Evolutionary conservation across 2,113 vertebrate genomes (phyloP).

Genomic region (Aythya baeri): DNA sequence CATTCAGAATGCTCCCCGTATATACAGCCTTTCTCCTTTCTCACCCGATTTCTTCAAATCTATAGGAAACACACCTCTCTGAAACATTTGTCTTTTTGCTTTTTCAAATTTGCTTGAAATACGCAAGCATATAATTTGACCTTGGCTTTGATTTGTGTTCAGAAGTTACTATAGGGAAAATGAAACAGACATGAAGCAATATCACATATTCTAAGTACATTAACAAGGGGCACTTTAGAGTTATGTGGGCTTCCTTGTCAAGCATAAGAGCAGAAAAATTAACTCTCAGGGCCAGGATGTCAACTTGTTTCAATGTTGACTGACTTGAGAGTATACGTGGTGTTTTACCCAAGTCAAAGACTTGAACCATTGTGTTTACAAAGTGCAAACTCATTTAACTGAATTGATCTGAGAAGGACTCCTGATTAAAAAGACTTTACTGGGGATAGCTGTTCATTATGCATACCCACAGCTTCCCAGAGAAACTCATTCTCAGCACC

Average conservation of each 20-base stretch:
- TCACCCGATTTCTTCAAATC: background rate
- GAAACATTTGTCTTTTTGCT: background rate
- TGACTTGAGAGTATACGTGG: background rate
- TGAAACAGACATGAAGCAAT: background rate
- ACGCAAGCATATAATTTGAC: background rate
- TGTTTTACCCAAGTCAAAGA: background rate
- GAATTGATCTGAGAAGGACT: slow-evolving; percentile 16
- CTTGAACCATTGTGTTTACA: background rate
- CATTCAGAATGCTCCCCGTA: background rate
- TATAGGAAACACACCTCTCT: background rate
- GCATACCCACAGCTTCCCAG: slow-evolving; percentile 32
- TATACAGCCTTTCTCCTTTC: background rate
- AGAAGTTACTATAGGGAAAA: background rate
- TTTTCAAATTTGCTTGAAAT: background rate
- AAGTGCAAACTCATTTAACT: slow-evolving; percentile 33
- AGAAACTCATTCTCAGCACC: slow-evolving; percentile 25
- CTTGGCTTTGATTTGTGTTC: background rate
- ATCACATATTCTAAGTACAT: background rate
- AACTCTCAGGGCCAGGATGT: background rate
- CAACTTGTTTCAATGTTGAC: background rate
- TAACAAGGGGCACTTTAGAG: background rate
- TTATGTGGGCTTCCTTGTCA: background rate
- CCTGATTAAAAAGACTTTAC: slow-evolving; percentile 28
- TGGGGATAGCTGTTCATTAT: slow-evolving; percentile 48
- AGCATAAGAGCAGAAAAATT: background rate